Percentiles rank a stretch among this genome's conserved stretches.
phyloP scores from a whole-genome alignment of 2,888 invertebrate genomes.

The Campaea margaritaria region DNA sequence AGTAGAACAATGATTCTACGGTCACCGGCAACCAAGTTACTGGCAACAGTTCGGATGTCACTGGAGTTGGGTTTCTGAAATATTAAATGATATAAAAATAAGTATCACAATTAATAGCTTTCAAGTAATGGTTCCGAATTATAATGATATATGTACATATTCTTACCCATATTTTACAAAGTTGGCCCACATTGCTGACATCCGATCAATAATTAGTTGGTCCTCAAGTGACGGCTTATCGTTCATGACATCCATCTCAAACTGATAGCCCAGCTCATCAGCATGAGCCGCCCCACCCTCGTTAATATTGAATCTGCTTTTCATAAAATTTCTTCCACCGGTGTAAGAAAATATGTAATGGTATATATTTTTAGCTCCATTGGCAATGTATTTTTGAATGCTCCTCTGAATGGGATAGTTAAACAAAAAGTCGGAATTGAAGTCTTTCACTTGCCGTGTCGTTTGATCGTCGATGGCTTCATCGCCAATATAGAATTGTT shows the following conservation, averaged over 20 bases:
- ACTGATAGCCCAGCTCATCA: conserved; percentile 60
- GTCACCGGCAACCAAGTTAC: conserved; percentile 49
- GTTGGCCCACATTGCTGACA: conserved; percentile 61
- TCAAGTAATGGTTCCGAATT: too few relatives aligned
- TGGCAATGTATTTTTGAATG: conserved; percentile 52
- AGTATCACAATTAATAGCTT: too few relatives aligned
- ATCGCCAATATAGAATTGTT: conserved; percentile 65
- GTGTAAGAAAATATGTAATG: conserved; percentile 62
- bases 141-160: neutral
- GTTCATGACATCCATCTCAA: conserved; percentile 51
- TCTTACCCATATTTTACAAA: conserved; percentile 61
- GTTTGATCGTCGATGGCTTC: conserved; percentile 43
- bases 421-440: conserved; percentile 55
- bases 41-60: conserved; percentile 49
- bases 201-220: conserved; percentile 52
- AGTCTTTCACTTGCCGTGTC: conserved; percentile 47
- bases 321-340: conserved; percentile 59
- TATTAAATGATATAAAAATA: too few relatives aligned
- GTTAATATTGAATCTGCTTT: conserved; percentile 48
- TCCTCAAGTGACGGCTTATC: conserved; percentile 49
- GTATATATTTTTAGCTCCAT: conserved; percentile 50
- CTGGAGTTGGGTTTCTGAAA: conserved; percentile 57
- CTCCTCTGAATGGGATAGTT: conserved; percentile 50
- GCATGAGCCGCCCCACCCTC: conserved; percentile 52
- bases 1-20: conserved; percentile 38